phyloP scores from a whole-genome alignment of 2,113 vertebrate species.

The Chloropsis cyanopogon region DNA sequence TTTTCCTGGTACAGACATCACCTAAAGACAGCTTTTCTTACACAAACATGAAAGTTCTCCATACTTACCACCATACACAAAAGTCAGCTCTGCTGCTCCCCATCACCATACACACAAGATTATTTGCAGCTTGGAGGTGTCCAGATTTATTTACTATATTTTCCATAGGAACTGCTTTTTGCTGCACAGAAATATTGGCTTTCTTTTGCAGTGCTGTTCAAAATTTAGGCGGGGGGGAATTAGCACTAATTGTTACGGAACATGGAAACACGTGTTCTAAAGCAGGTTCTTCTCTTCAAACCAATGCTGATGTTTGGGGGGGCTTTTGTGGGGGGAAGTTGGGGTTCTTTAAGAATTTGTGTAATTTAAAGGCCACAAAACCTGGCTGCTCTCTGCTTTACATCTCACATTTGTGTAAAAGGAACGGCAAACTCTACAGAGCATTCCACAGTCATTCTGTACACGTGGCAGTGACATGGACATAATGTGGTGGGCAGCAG shows the following conservation, averaged over 20 bases:
- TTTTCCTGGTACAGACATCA: neutral
- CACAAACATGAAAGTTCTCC: neutral
- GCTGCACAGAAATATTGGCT: neutral
- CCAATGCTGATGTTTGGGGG: neutral
- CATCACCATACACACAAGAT: neutral
- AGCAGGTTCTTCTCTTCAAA: slow-evolving; percentile 60
- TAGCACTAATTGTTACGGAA: neutral
- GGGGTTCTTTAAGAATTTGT: neutral
- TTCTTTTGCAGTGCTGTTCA: neutral
- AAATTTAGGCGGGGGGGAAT: neutral
- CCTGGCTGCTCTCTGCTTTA: neutral
- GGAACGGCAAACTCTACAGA: neutral
- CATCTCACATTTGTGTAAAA: neutral
- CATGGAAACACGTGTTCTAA: neutral
- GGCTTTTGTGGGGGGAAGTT: neutral
- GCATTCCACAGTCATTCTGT: neutral
- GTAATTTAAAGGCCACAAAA: neutral
- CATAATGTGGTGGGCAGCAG: neutral
- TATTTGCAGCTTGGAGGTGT: neutral
- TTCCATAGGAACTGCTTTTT: neutral
- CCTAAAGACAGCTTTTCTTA: neutral
- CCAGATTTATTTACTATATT: neutral
- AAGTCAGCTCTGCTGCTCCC: neutral
- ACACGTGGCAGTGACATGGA: neutral
- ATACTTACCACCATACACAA: neutral